Percentiles rank a stretch among this genome's conserved stretches.
Conservation (phyloP, 2,113 vertebrate species). For the Montifringilla adamsi region DNA sequence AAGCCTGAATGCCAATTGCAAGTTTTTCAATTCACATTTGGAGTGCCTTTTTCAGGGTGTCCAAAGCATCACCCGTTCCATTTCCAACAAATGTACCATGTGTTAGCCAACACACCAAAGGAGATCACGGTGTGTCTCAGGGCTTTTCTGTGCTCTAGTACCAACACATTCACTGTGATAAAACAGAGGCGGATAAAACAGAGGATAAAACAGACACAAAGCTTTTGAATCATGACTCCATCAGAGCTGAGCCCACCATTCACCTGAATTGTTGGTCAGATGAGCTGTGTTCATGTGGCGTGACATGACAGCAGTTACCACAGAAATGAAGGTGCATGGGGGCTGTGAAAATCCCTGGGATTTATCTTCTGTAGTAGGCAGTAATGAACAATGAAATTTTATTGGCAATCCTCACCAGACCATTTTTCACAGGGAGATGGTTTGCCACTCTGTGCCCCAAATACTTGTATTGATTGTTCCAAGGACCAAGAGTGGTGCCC, state of each 20-base stretch:
- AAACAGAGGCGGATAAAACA: not conserved
- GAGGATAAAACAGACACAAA: not conserved
- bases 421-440: fast-evolving
- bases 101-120: not conserved
- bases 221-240: not conserved
- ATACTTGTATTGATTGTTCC: not conserved
- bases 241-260: not conserved
- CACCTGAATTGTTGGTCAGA: not conserved
- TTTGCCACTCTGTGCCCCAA: not conserved
- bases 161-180: no score
- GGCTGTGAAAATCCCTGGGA: not conserved
- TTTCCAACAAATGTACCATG: fast-evolving
- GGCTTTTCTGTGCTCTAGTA: not conserved
- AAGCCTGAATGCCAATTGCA: not conserved
- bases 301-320: not conserved
- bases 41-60: not conserved
- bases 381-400: not conserved
- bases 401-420: not conserved
- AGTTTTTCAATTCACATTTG: not conserved
- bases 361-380: not conserved
- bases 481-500: fast-evolving
- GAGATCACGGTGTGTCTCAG: fast-evolving
- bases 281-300: fast-evolving
- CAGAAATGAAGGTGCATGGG: not conserved
- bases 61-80: not conserved